Evolutionary conservation across 2,797 vertebrate genomes (phyloP).

Genomic region (Centropyge bicolor): DNA sequence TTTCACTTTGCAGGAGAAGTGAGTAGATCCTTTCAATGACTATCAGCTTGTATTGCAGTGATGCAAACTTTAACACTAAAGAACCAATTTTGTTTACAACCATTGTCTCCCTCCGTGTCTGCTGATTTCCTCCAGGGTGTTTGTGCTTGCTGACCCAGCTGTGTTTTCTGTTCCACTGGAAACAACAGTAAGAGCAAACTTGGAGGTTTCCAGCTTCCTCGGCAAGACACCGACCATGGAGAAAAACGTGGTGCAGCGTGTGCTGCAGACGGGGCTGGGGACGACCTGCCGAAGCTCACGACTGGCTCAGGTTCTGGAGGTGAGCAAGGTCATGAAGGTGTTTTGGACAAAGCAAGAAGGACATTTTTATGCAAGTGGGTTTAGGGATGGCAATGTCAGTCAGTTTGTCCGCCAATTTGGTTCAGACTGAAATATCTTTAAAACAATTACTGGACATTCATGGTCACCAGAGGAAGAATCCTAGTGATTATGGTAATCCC

Average conservation of each 20-base stretch:
- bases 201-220: constrained; percentile 72
- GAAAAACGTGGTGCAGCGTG: constrained; percentile 78
- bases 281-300: constrained; percentile 62
- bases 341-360: not conserved
- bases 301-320: constrained; percentile 84
- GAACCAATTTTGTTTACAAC: not conserved
- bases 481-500: not conserved
- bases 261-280: constrained; percentile 84
- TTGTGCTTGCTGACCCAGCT: constrained; percentile 90
- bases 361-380: not conserved
- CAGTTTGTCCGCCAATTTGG: no score
- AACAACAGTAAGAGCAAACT: constrained; percentile 79
- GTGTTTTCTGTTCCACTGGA: constrained; percentile 88
- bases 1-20: constrained; percentile 87
- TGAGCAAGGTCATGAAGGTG: constrained; percentile 51
- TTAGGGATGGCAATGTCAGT: no score
- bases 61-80: not conserved
- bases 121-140: constrained; percentile 81
- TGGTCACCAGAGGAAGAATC: no score
- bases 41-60: not conserved
- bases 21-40: constrained; percentile 44
- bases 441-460: no score
- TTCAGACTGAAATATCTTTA: no score
- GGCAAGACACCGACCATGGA: constrained; percentile 65
- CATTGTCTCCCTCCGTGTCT: not conserved